A percentile compares a stretch with the other conserved stretches of the same genome.
Evolutionary conservation across 2,797 vertebrate species (phyloP).

Genomic region (Melanogrammus aeglefinus): DNA sequence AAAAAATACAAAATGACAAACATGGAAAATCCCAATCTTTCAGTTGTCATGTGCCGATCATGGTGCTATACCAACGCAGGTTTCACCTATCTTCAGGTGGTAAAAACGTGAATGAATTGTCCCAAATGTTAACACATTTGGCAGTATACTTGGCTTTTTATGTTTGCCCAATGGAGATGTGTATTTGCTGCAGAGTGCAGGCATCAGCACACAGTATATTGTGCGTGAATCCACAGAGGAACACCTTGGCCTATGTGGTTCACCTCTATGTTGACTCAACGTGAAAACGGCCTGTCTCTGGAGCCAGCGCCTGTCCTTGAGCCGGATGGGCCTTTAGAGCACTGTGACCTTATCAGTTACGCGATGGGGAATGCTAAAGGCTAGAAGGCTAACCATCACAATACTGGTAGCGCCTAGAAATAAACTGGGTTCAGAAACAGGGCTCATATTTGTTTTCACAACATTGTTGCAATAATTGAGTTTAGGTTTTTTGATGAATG

Average conservation of each 20-base stretch:
- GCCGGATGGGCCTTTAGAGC: neutral
- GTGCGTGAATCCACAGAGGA: neutral
- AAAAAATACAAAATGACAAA: too few species aligned
- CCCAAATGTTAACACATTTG: neutral
- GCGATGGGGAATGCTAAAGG: neutral
- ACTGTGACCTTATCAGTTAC: slow-evolving; percentile 2
- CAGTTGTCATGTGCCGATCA: neutral
- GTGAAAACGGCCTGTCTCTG: neutral
- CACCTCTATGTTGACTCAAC: neutral
- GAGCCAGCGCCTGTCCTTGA: neutral
- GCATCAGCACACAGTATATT: neutral
- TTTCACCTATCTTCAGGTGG: neutral
- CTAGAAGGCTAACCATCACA: slow-evolving; percentile 40
- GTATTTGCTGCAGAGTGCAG: neutral
- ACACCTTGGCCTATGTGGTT: neutral
- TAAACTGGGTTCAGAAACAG: slow-evolving; percentile 13
- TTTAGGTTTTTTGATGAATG: too few species aligned
- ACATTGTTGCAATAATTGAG: too few species aligned
- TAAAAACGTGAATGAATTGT: neutral
- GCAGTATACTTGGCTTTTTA: neutral
- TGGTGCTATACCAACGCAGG: neutral
- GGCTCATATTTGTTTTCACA: too few species aligned
- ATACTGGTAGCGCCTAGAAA: slow-evolving; percentile 50
- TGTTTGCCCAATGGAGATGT: neutral
- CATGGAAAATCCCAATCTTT: neutral